Evolutionary conservation across 1,140 invertebrate genomes (phyloP), one percentile per base, ranked within the genome.

Genomic region (Arctopsyche grandis): DNA sequence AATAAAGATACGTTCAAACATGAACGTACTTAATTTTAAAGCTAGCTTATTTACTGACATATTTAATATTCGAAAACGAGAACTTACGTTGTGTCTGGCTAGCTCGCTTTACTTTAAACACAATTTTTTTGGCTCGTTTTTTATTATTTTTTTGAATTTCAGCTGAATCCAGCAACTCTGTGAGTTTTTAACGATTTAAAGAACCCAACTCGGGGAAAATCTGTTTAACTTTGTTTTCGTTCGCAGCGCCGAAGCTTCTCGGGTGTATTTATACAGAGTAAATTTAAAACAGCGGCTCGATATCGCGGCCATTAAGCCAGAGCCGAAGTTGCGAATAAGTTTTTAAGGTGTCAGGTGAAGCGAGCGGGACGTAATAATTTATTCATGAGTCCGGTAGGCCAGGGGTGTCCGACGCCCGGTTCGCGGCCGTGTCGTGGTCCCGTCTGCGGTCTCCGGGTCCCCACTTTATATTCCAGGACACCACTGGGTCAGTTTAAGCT

Each of bases 401-500:
- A 38, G 48, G 12, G 48, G 48, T 12, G 4, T 12, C 12, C 12
- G 10, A 52, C 48, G 10, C 3, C 10, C 12, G 48, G 16, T 52
- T 10, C 48, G 48, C 16, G 48, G 16, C 4, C 48, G 48, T 52
- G 48, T 52, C 48, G 48, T 16, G 48, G 48, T 52, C 48, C 48
- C 48, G 48, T 52, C 10, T 52, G 48, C 48, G 48, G 48, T 52
- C 48, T 10, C 4, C 48, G 12, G 48, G 48, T 5, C 48, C 48
- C 48, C 48, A 52, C 48, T 52, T 52, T 52, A 52, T 52, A 52
- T 52, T 52, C 48, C 48, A 14, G 48, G 48, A 52, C 48, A 52
- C 48, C 10, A 52, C 48, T 14, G 48, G 48, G 48, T 52, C 48
- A 52, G 48, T 52, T 52, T 52, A 52, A 52, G 48, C 48, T 52